Evolutionary conservation across 1,140 invertebrate species (phyloP), one percentile per base, ranked within the genome.

Genomic region (Gyrodactylus bullatarudis): DNA sequence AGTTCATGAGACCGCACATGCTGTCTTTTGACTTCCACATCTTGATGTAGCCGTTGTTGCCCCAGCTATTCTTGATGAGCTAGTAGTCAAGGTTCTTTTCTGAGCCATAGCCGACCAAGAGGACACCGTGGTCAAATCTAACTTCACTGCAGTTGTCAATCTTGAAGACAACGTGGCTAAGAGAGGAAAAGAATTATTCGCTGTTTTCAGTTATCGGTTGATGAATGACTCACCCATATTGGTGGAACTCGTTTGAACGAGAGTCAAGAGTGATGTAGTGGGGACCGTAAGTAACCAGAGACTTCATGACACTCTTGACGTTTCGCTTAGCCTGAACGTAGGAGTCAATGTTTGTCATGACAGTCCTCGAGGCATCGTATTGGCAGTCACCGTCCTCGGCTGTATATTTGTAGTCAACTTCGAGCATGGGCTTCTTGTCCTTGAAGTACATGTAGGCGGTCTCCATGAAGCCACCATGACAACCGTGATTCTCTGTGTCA

Each of bases 401-500:
- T 1, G 70, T 76, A 75, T 79, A 79, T 25, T 78, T 77, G 73
- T 83, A 83, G n/a, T 84, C 85, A 25, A 84, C 82, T 81, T 97
- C 93, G 1, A 91, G 96, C 80, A 98, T 92, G 72, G 87, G 88
- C 8, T 84, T 82, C 78, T 96, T 96, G 16, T 68, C 34, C 21
- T 72, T 23, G 21, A 72, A 68, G 26, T 72, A 82, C 78, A 86
- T 83, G 78, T 91, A 93, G 20, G 93, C 94, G 79, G 91, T 88
- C 74, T 87, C 86, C 26, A 89, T 89, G 2, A 92, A 80, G 25
- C 80, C 94, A 24, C 94, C 93, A 76, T 87, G 85, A 79, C 93
- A 98, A 1, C 90, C 94, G 26, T 87, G 80, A 79, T 98, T 93
- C 1, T 87, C 78, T 77, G 86, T 88, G 80, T 98, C 94, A 82